Evolutionary conservation across 2,888 invertebrate genomes (phyloP).

Genomic region (Harpagoxenus sublaevis): DNA sequence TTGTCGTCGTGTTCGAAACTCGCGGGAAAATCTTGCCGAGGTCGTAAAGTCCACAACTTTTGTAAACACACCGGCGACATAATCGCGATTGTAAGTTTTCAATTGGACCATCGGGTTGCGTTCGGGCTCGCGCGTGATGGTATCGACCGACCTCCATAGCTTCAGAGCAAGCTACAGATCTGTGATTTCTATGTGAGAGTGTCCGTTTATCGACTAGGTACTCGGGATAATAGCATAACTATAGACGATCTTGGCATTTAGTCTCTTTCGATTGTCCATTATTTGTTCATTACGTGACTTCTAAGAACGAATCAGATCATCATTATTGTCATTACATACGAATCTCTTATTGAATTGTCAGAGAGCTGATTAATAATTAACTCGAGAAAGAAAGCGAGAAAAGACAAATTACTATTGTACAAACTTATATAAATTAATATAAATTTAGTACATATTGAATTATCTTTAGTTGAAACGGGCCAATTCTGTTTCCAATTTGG

Average conservation of each 20-base stretch:
- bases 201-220: conserved; percentile 68
- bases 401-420: neutral
- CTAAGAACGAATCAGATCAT: neutral
- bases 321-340: conserved; percentile 5
- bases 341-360: neutral
- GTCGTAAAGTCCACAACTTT: neutral
- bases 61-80: conserved; percentile 34
- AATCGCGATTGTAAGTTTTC: conserved; percentile 61
- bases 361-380: neutral
- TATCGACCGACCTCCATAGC: conserved; percentile 73
- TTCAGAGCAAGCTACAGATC: conserved; percentile 63
- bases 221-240: conserved; percentile 30
- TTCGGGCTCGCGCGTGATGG: conserved; percentile 67
- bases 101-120: conserved; percentile 73
- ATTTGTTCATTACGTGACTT: neutral
- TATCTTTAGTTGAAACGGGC: neutral
- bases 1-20: neutral
- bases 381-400: neutral
- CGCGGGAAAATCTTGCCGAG: neutral
- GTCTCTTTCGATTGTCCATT: neutral
- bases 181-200: conserved; percentile 66
- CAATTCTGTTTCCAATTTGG: neutral
- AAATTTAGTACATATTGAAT: neutral
- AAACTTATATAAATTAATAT: neutral
- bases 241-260: conserved; percentile 62